phyloP scores from a whole-genome alignment of 2,888 invertebrate species.

The Agriotes lineatus region DNA sequence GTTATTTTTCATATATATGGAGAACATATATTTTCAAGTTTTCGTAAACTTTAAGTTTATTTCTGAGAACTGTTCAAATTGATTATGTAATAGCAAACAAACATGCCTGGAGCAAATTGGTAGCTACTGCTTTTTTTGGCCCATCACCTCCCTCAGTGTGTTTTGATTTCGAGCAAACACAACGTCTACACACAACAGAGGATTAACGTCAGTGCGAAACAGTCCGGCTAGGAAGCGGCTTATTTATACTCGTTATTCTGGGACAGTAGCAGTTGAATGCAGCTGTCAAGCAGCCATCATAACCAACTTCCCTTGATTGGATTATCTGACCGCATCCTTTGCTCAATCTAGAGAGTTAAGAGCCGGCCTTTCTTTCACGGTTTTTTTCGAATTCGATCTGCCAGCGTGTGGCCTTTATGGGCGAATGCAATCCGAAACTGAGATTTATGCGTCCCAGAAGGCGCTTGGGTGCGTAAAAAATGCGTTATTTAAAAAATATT shows the following conservation, averaged over 20 bases:
- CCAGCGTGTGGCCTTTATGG: slow-evolving; percentile 12
- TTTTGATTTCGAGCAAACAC: neutral
- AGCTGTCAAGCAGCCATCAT: slow-evolving; percentile 24
- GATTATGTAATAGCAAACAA: no score
- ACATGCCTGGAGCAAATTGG: no score
- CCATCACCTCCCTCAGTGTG: no score
- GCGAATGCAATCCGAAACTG: neutral
- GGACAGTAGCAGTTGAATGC: slow-evolving; percentile 5
- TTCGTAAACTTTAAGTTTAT: no score
- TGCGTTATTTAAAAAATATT: neutral
- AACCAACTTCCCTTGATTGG: slow-evolving; percentile 12
- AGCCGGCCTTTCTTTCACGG: neutral
- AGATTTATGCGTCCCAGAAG: no score
- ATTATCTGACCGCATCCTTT: slow-evolving; percentile 25
- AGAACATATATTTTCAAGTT: no score
- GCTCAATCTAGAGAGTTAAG: slow-evolving; percentile 14
- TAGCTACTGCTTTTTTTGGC: no score
- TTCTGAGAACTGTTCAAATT: no score
- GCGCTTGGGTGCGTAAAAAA: no score
- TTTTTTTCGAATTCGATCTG: neutral
- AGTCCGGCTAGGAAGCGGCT: neutral
- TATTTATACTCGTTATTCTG: slow-evolving; percentile 6
- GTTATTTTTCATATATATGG: no score
- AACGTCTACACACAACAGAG: neutral
- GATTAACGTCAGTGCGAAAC: neutral